Evolutionary conservation across 2,797 vertebrate species (phyloP), one percentile per base, ranked within the genome.

Genomic region (Poliocrania exsul): DNA sequence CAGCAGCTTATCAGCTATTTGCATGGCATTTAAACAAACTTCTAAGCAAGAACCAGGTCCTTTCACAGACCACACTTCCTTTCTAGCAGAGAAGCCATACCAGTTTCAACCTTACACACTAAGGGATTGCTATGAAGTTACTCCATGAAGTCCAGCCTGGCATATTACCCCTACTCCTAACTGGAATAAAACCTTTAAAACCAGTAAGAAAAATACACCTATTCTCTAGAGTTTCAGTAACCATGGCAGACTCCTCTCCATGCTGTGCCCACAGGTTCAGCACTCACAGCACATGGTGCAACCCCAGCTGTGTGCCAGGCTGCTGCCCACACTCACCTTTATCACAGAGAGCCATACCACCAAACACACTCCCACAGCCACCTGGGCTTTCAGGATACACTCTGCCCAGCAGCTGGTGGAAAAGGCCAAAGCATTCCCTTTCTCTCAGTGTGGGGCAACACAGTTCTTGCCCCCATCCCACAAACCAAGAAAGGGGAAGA

Each of bases 211-310:
- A 75, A 79, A 25, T 0, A 25, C 0, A 0, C 24, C 31, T 16
- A 2, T n/a, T 61, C n/a, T 37, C 5, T 23, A 46, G 21, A 12
- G 13, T 15, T 54, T 71, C 49, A 8, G 31, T 51, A 51, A 10
- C 4, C 19, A 2, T n/a, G 14, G 37, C 42, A 80, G 24, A 19
- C 46, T 12, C 46, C 40, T 50, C 31, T 51, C 31, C 57, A 23
- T 16, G 10, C 56, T 65, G 11, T 19, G 24, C 49, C 31, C 4
- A 17, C 11, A 75, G 5, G 5, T 10, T 77, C 29, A 5, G 4
- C 4, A 2, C 42, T 44, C 11, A 4, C 15, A 64, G 4, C 44
- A 11, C 18, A 6, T 0, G 0, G 16, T 9, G 0, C 56, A 71
- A 10, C 12, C 33, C 42, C 62, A 70, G 16, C 23, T 50, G 4